Evolutionary conservation across 2,888 invertebrate genomes (phyloP).

Genomic region (Dascillus cervinus): DNA sequence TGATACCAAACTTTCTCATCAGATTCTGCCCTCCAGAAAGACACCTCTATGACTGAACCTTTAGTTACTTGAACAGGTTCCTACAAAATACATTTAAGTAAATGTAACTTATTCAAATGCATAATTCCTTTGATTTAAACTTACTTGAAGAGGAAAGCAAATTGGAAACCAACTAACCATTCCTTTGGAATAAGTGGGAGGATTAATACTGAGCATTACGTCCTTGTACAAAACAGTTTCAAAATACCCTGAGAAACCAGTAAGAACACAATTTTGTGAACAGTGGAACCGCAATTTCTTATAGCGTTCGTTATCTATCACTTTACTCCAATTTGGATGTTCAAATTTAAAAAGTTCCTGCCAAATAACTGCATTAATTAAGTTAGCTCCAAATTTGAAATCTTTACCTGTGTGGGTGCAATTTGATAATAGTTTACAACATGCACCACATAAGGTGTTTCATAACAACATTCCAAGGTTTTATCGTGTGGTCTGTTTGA

Average conservation of each 20-base stretch:
- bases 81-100: slow-evolving; percentile 38
- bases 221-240: slow-evolving; percentile 80
- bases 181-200: slow-evolving; percentile 77
- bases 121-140: no score
- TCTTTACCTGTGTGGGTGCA: slow-evolving; percentile 53
- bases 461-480: slow-evolving; percentile 51
- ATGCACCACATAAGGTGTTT: slow-evolving; percentile 89
- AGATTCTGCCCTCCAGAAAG: slow-evolving; percentile 81
- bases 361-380: slow-evolving; percentile 3
- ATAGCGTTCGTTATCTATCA: slow-evolving; percentile 66
- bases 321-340: slow-evolving; percentile 75
- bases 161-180: slow-evolving; percentile 99
- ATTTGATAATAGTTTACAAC: slow-evolving; percentile 78
- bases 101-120: background rate
- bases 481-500: slow-evolving; percentile 46
- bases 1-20: slow-evolving; percentile 91
- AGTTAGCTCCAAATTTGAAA: background rate
- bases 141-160: slow-evolving; percentile 80
- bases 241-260: slow-evolving; percentile 96
- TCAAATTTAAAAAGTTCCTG: slow-evolving; percentile 76
- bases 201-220: slow-evolving; percentile 82
- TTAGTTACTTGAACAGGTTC: slow-evolving; percentile 65
- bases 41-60: slow-evolving; percentile 64
- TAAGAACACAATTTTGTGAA: slow-evolving; percentile 70
- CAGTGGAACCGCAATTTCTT: slow-evolving; percentile 61